These are phyloP conservation scores for Amphipoea oculea DNA, from an alignment of 2,888 invertebrate genomes.

Conservation along the genomic window DNA sequence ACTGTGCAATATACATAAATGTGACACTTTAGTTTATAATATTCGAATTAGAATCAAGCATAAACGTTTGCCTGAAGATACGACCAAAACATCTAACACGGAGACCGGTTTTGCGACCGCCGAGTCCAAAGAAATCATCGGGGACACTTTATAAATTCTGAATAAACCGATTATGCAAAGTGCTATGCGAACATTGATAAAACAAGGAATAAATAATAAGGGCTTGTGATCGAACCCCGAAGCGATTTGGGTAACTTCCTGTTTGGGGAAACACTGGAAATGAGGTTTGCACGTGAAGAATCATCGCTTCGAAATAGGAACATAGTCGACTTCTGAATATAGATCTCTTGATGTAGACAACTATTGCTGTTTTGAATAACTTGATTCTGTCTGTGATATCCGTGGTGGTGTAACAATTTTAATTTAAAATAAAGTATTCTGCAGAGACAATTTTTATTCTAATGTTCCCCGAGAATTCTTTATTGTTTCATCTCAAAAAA, in stretches of 20 bases:
- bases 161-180: constrained; percentile 85
- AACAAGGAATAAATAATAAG: constrained; percentile 71
- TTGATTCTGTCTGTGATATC: not conserved
- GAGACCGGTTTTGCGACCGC: constrained; percentile 75
- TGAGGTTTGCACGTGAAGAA: constrained; percentile 49
- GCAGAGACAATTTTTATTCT: constrained; percentile 19
- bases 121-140: constrained; percentile 70
- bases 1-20: constrained; percentile 23
- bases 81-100: constrained; percentile 68
- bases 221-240: constrained; percentile 48
- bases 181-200: constrained; percentile 70
- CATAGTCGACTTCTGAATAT: constrained; percentile 29
- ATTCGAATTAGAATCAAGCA: constrained; percentile 65
- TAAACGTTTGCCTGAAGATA: constrained; percentile 60
- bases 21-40: constrained; percentile 50
- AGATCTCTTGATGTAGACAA: not conserved
- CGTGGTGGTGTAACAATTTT: not conserved
- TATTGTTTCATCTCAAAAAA: constrained; percentile 48
- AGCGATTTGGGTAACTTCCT: constrained; percentile 61
- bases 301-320: constrained; percentile 40
- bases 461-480: constrained; percentile 27
- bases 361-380: constrained; percentile 11
- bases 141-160: constrained; percentile 77
- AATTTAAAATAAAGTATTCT: constrained; percentile 22
- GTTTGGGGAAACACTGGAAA: constrained; percentile 53